These are phyloP conservation scores for Emys orbicularis DNA, from an alignment of 2,797 vertebrate genomes.

Conservation along the genomic window DNA sequence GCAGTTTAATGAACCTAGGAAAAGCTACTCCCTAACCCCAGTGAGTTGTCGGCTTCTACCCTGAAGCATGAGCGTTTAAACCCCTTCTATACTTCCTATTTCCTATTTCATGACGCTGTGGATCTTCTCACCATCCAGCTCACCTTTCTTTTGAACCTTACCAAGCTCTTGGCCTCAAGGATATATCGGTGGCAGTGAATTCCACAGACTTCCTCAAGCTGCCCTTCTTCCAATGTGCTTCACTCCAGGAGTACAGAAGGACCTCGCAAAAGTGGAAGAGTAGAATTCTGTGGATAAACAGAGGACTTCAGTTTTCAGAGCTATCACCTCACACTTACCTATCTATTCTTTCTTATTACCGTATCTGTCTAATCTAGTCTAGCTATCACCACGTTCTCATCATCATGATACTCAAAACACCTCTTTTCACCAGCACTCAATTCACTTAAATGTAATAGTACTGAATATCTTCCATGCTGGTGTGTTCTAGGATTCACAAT, in stretches of 20 bases:
- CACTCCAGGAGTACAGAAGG: neutral
- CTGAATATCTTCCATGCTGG: neutral
- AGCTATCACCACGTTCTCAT: neutral
- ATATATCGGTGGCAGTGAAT: neutral
- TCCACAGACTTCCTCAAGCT: neutral
- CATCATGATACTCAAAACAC: neutral
- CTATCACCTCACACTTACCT: neutral
- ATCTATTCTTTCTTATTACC: neutral
- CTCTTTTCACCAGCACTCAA: conserved; percentile 13
- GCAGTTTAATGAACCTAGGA: neutral
- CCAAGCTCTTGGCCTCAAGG: neutral
- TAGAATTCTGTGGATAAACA: neutral
- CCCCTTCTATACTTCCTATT: neutral
- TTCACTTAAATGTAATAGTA: neutral
- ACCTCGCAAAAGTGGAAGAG: neutral
- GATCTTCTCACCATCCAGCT: neutral
- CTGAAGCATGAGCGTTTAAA: neutral
- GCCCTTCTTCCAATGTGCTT: neutral
- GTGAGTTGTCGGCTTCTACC: neutral
- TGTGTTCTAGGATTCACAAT: neutral
- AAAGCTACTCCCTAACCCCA: neutral
- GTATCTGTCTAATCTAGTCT: neutral
- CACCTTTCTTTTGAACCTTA: accelerated
- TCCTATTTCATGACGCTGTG: accelerated
- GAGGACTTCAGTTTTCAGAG: neutral